Percentiles rank a stretch among this genome's conserved stretches.
These are phyloP conservation scores for Galemys pyrenaicus DNA, from an alignment of 2,113 vertebrate genomes.

Conservation along the genomic window DNA sequence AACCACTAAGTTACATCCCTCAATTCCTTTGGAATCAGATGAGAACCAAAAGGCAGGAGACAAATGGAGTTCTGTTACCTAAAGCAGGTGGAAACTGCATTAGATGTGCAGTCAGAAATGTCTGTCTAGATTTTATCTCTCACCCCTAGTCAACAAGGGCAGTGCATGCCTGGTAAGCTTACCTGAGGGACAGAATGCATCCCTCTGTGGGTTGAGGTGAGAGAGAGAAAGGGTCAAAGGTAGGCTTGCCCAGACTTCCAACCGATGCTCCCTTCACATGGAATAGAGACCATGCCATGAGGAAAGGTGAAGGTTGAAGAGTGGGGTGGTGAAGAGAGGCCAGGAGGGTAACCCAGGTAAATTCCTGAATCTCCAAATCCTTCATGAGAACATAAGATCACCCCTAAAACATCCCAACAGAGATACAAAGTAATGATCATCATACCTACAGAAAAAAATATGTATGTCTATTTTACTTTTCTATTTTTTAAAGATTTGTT, in stretches of 20 bases:
- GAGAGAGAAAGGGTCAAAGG: background rate
- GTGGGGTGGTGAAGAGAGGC: background rate
- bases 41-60: slow-evolving; percentile 14
- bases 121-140: background rate
- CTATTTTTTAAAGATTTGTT: too few relatives aligned
- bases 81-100: background rate
- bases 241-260: background rate
- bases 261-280: background rate
- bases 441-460: background rate
- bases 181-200: background rate
- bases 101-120: background rate
- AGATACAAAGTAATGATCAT: background rate
- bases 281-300: background rate
- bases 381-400: background rate
- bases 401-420: background rate
- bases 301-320: background rate
- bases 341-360: background rate
- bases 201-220: background rate
- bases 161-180: background rate
- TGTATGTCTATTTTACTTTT: too few relatives aligned
- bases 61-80: background rate
- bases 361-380: too few relatives aligned
- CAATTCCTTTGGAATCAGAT: background rate
- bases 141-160: background rate
- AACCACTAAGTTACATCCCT: background rate